Evolutionary conservation across 2,797 vertebrate genomes (phyloP), one percentile per base, ranked within the genome.

Genomic region (Lagocephalus sceleratus): DNA sequence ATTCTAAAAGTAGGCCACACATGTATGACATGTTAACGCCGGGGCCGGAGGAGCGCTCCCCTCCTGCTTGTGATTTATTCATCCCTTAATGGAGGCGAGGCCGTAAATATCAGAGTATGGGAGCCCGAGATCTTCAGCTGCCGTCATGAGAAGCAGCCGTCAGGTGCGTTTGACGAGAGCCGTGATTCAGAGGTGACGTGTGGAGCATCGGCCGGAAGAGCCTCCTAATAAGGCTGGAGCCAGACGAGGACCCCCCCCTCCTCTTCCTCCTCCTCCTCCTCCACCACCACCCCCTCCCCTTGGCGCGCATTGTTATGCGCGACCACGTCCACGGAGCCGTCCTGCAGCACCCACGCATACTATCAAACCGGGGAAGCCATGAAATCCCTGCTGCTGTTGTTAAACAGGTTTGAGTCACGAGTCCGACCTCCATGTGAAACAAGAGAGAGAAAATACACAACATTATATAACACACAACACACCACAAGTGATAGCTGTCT

Each of bases 151-250:
- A 53, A 15, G 47, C 42, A 19, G 11, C 38, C 41, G 45, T 23
- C 2, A 25, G 44, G 25, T 43, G 3, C 19, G 69, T 68, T 45
- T 57, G 58, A 60, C 29, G 48, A 52, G 21, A 12, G 42, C 56
- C 61, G 45, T 14, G 12, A 42, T 29, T 73, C 32, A 59, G 32
- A 17, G 1, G 44, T 83, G 76, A 83, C 82, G 82, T 82, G 52
- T 67, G 5, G 12, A 52, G 50, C 32, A 43, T 47, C 43, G 12
- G 2, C 66, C 65, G 86, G 86, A 88, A 85, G 68, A 3, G 23
- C 61, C 56, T 60, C 91, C 90, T 87, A 81, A 90, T 89, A 90
- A 87, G 88, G 84, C 47, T 68, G 22, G 58, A 69, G 53, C 49
- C 47, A 50, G 51, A 67, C 58, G 84, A 85, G 80, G 71, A 52